Percentiles rank a stretch among this genome's conserved stretches.
Conservation (phyloP, 2,797 vertebrate species). For the Gephyroberyx darwinii region DNA sequence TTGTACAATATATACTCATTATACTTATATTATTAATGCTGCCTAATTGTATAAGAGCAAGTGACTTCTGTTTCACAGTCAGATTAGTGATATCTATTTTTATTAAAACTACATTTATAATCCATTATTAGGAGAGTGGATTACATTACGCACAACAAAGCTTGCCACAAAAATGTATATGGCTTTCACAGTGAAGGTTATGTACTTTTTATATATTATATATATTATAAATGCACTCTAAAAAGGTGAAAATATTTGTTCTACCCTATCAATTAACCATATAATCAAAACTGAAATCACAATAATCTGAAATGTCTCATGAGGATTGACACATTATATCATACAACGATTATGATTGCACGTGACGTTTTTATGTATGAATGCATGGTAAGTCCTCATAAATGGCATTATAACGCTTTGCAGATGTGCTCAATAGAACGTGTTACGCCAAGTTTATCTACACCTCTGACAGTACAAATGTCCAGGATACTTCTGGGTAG, state of each 20-base stretch:
- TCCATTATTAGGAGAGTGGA: neutral
- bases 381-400: slow-evolving; percentile 39
- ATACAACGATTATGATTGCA: slow-evolving; percentile 34
- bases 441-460: slow-evolving; percentile 22
- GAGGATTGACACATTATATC: slow-evolving; percentile 16
- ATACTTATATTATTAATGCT: too few species aligned
- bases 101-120: neutral
- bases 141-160: too few species aligned
- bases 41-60: neutral
- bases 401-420: slow-evolving; percentile 53
- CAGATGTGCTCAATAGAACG: slow-evolving; percentile 56
- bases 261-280: slow-evolving; percentile 5
- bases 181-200: too few species aligned
- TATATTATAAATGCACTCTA: neutral
- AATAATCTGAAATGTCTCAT: slow-evolving; percentile 18
- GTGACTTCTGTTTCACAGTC: neutral
- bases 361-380: slow-evolving; percentile 47
- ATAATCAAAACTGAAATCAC: slow-evolving; percentile 10
- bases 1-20: too few species aligned
- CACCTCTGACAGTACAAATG: slow-evolving; percentile 27
- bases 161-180: too few species aligned
- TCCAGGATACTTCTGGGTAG: slow-evolving; percentile 28
- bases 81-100: neutral
- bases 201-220: too few species aligned
- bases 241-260: slow-evolving; percentile 6